phyloP scores from a whole-genome alignment of 2,797 vertebrate species.

The Vultur gryphus region DNA sequence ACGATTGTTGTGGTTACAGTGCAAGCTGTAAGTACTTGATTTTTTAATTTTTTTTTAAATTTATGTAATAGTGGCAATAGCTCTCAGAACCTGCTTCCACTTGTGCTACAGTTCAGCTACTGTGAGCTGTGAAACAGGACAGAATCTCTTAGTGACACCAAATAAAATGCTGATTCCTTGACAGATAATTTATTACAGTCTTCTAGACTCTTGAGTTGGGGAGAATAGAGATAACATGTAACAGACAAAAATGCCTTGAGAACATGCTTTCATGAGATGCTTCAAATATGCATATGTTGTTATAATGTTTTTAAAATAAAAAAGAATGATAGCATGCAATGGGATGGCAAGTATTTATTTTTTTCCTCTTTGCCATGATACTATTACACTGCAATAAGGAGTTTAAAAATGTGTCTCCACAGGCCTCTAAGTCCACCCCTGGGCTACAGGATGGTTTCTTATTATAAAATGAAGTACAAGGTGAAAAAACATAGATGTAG shows the following conservation, averaged over 20 bases:
- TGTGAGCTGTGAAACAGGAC: not conserved
- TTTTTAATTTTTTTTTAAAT: not conserved
- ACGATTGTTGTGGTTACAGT: not conserved
- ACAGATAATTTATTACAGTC: not conserved
- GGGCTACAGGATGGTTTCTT: conserved; percentile 54
- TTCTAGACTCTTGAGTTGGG: not conserved
- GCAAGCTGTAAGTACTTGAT: not conserved
- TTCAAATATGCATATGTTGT: not conserved
- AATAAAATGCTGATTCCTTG: not conserved
- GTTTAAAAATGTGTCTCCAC: not conserved
- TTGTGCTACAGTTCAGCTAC: not conserved
- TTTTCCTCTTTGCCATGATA: not conserved
- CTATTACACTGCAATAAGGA: not conserved
- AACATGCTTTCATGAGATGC: not conserved
- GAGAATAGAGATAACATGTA: not conserved
- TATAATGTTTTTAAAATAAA: not conserved
- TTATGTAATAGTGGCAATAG: not conserved
- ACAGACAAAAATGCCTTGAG: not conserved
- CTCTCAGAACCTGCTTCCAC: not conserved
- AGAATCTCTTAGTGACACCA: not conserved
- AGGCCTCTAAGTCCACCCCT: not conserved
- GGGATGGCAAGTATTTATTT: not conserved
- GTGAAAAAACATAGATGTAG: not conserved
- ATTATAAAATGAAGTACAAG: conserved; percentile 7
- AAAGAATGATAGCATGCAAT: not conserved